A percentile compares a stretch with the other conserved stretches of the same genome.
These are phyloP conservation scores for Litoditis marina DNA, from an alignment of 2,888 invertebrate genomes.

Conservation along the genomic window DNA sequence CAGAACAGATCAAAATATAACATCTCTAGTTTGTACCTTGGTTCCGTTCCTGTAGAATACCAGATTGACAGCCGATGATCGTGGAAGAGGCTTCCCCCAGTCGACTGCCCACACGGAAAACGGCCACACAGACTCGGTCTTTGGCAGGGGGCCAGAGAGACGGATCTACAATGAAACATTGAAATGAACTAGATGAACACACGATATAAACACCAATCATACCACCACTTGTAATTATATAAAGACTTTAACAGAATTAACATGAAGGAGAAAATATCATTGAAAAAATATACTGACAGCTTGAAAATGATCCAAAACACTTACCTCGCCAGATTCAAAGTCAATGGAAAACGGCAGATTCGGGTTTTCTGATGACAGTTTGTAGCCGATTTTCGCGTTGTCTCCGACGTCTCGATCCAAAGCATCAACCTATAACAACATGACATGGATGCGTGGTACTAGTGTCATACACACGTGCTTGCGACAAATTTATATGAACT, in stretches of 20 bases:
- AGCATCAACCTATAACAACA: constrained; percentile 73
- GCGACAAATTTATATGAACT: constrained; percentile 3
- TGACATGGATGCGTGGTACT: no score
- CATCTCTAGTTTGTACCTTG: no score
- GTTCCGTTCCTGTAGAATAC: constrained; percentile 70
- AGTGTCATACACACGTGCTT: no score
- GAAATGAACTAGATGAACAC: no score
- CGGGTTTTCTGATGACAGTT: constrained; percentile 72
- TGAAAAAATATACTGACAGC: no score
- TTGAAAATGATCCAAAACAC: background rate
- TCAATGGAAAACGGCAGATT: constrained; percentile 69
- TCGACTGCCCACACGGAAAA: constrained; percentile 85
- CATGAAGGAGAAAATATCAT: no score
- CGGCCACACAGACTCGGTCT: constrained; percentile 87
- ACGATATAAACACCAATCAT: background rate
- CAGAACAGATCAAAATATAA: background rate
- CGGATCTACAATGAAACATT: constrained; percentile 19
- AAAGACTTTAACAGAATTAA: no score
- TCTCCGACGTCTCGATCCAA: constrained; percentile 86
- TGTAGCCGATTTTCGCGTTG: constrained; percentile 77
- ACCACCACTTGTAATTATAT: background rate
- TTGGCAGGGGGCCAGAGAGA: constrained; percentile 70
- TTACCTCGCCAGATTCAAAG: constrained; percentile 43
- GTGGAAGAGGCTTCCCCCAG: constrained; percentile 84
- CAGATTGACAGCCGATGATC: constrained; percentile 84